Base-by-base conservation (phyloP, 1,140 invertebrate species). In the Ectropis grisescens region DNA sequence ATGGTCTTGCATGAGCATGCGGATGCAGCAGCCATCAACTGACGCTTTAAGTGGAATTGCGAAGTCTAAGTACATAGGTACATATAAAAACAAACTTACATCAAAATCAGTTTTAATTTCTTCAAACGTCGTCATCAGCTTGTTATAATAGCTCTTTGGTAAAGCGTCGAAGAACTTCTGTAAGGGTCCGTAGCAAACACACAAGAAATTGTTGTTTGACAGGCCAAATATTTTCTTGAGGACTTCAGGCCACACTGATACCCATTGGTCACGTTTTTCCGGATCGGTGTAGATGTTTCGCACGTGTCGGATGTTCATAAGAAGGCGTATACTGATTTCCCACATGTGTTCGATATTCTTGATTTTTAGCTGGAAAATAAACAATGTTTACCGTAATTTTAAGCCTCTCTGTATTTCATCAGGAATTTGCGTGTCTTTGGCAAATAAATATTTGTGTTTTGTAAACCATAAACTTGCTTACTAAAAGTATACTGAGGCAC, bases 261-360 rank as follows among this genome's bases (percentile, higher is more conserved):
- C 75, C 43, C 82, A 84, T 33, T 85, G 69, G 41, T 87, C 82
- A n/a, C 74, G 80, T 49, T 83, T 81, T 44, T 83, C 82, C 11
- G 78, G 84, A 38, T 85, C 85, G 16, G 85, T 87, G 65, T 82
- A 89, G 19, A 87, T 87, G 22, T 83, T 88, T 14, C 83, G 81
- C 11, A 88, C 75, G 38, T 88, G 84, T 11, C 85, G 72, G 41
- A 89, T 82, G 32, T 83, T 79, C 29, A 88, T 55, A 14, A 89
- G 62, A 12, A 83, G 75, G 23, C 86, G 66, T 0, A 85, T 53
- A 12, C 85, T 84, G 12, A 87, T 80, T 47, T 88, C 87, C 54
- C 88, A 82, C 14, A 84, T 83, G 48, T 85, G 84, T 50, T 86
- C 84, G 61, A 90, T 82, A 28, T 87, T 81, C 23, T 84, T 69